phyloP scores from a whole-genome alignment of 2,888 invertebrate species.

The Thymelicus lineola region DNA sequence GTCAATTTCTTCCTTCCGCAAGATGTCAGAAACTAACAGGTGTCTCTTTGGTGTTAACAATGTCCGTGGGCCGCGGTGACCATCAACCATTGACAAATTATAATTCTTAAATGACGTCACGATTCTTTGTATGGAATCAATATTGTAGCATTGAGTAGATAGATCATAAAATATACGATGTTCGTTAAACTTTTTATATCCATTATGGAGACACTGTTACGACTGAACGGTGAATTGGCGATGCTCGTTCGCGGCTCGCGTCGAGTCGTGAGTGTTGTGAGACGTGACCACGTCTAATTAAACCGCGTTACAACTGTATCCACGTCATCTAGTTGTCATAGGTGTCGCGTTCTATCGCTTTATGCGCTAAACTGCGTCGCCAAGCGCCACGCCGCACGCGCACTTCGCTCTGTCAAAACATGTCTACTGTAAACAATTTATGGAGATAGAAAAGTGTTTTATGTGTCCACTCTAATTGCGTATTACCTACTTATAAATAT shows the following conservation, averaged over 20 bases:
- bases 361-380: constrained; percentile 10
- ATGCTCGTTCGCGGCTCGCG: not conserved
- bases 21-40: too few species aligned
- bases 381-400: not conserved
- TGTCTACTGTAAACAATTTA: constrained; percentile 33
- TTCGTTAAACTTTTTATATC: too few species aligned
- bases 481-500: too few species aligned
- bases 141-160: too few species aligned
- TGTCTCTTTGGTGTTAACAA: too few species aligned
- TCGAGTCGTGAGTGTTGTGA: not conserved
- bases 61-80: too few species aligned
- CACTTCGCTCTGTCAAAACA: constrained; percentile 33
- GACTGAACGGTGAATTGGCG: not conserved
- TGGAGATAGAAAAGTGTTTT: constrained; percentile 34
- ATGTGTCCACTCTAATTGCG: constrained; percentile 15
- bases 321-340: constrained; percentile 11
- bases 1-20: too few species aligned
- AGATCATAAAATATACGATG: too few species aligned
- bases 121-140: too few species aligned
- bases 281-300: constrained; percentile 16
- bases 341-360: constrained; percentile 21
- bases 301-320: not conserved
- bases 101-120: too few species aligned
- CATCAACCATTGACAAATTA: too few species aligned
- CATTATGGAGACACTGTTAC: not conserved